Evolutionary conservation across 1,140 invertebrate species (phyloP).

Genomic region (Agrypnia vestita): DNA sequence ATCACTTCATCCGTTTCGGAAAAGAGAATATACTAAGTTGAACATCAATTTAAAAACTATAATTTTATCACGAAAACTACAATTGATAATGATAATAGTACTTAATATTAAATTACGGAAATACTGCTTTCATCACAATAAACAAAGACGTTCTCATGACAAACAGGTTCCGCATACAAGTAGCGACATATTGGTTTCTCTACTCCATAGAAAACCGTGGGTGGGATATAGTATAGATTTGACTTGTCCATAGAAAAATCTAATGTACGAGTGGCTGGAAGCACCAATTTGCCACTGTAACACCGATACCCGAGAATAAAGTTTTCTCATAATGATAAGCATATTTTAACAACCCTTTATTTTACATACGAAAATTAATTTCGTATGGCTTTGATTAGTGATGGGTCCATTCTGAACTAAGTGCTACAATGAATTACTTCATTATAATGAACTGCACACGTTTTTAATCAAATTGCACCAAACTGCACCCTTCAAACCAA

Average conservation of each 20-base stretch:
- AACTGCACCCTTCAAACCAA: too few relatives aligned
- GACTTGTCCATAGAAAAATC: slow-evolving; percentile 16
- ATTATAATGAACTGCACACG: too few relatives aligned
- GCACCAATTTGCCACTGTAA: not conserved
- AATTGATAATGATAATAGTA: slow-evolving; percentile 9
- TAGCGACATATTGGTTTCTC: slow-evolving; percentile 48
- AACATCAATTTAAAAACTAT: slow-evolving; percentile 34
- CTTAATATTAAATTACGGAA: slow-evolving; percentile 8
- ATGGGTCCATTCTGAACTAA: too few relatives aligned
- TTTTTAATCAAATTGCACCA: too few relatives aligned
- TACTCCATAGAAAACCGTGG: slow-evolving; percentile 28
- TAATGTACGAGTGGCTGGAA: slow-evolving; percentile 11
- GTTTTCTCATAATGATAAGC: too few relatives aligned
- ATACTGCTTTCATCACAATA: slow-evolving; percentile 47
- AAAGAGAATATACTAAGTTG: slow-evolving; percentile 13
- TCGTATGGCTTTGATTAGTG: too few relatives aligned
- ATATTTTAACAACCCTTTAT: too few relatives aligned
- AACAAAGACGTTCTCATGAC: slow-evolving; percentile 42
- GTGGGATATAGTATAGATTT: slow-evolving; percentile 34
- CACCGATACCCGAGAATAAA: too few relatives aligned
- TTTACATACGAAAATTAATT: too few relatives aligned
- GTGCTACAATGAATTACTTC: too few relatives aligned
- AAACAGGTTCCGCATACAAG: slow-evolving; percentile 18
- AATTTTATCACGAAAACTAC: slow-evolving; percentile 7
- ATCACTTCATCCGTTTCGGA: slow-evolving; percentile 36